Evolutionary conservation across 2,888 invertebrate genomes (phyloP).

Genomic region (Diaphora mendica): DNA sequence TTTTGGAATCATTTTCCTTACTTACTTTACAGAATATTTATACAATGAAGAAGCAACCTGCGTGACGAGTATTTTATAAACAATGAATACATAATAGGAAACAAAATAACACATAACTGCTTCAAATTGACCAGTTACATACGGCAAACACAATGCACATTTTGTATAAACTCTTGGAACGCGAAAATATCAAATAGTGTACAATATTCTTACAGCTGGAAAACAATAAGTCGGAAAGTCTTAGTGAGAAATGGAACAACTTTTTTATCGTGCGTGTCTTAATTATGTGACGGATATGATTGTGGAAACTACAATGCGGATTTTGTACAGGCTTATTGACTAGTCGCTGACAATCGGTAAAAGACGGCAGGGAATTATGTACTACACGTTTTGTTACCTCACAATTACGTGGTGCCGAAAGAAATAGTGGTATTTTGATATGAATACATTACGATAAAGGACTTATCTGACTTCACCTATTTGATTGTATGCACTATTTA

Average conservation of each 20-base stretch:
- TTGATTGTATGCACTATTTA: too few species aligned
- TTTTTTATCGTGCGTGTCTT: conserved; percentile 60
- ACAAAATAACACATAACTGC: conserved; percentile 2
- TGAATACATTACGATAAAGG: too few species aligned
- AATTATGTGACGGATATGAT: conserved; percentile 35
- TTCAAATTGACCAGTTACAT: conserved; percentile 30
- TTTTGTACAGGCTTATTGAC: conserved; percentile 17
- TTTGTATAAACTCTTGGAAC: conserved; percentile 37
- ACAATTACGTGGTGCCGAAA: background rate
- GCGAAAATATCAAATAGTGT: conserved; percentile 41
- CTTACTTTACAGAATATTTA: background rate
- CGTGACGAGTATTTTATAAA: conserved; percentile 2
- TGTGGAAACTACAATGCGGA: conserved; percentile 32
- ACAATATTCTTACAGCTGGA: conserved; percentile 31
- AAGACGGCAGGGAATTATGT: background rate
- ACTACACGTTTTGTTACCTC: background rate
- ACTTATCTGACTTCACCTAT: too few species aligned
- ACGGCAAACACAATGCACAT: conserved; percentile 32
- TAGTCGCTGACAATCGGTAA: background rate
- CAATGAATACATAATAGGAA: conserved; percentile 6
- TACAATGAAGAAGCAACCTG: background rate
- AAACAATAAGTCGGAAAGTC: conserved; percentile 79
- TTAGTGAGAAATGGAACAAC: conserved; percentile 73
- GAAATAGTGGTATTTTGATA: background rate
- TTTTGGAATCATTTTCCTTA: background rate